Percentiles rank a stretch among this genome's conserved stretches.
phyloP scores from a whole-genome alignment of 2,113 vertebrate species.

The Corythornis madagascariensis region DNA sequence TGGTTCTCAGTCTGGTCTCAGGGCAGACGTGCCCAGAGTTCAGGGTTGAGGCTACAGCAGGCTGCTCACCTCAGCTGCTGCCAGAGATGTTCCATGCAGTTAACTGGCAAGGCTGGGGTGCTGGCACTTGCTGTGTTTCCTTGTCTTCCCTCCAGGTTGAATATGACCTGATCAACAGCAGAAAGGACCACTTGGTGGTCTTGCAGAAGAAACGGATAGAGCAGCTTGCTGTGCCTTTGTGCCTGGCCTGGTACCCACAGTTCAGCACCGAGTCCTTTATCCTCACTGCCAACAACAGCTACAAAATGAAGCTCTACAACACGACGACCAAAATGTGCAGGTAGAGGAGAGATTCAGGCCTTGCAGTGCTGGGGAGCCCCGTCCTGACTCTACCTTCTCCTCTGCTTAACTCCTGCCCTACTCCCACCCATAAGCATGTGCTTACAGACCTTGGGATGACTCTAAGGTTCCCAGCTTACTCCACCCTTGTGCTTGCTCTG shows the following conservation, averaged over 20 bases:
- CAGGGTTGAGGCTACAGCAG: neutral
- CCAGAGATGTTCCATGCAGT: neutral
- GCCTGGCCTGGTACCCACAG: conserved; percentile 90
- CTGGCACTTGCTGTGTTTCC: neutral
- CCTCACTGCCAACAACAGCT: conserved; percentile 82
- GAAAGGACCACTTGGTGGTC: conserved; percentile 75
- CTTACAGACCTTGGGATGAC: neutral
- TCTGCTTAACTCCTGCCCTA: neutral
- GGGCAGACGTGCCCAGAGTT: neutral
- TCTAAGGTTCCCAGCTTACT: neutral
- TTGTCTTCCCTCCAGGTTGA: conserved; percentile 82
- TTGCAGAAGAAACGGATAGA: conserved; percentile 79
- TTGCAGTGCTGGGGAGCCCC: neutral
- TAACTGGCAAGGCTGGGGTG: neutral
- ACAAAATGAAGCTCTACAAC: conserved; percentile 93
- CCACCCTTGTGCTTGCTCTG: neutral
- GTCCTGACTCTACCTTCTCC: neutral
- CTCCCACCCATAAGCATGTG: neutral
- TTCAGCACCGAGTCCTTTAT: conserved; percentile 85
- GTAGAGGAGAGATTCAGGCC: conserved; percentile 55
- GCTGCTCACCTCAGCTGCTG: neutral
- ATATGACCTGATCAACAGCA: conserved; percentile 83
- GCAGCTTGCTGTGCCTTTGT: conserved; percentile 82
- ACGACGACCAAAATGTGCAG: conserved; percentile 90
- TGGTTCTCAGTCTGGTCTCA: neutral